Base-by-base conservation (phyloP, 1,140 invertebrate species). In the Antheraea mylitta region DNA sequence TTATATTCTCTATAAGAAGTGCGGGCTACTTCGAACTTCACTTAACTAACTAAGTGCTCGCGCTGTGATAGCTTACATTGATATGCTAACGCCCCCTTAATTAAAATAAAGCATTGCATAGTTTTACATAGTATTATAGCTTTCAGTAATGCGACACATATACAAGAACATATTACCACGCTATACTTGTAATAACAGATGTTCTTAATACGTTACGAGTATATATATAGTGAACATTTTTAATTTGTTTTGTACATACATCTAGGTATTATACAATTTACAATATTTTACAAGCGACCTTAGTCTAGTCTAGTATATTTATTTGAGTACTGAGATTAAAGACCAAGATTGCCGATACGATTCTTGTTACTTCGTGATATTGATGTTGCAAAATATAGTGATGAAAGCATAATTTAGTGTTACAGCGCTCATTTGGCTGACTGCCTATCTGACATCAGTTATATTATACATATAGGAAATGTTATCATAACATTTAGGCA, bases 111-210 rank as follows among this genome's bases (percentile, higher is more conserved):
- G 19, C 4, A 61, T 22, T 61, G 11, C 22, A 42, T 42, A 42
- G 38, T n/a, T 6, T 22, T 64, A 42, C 61, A 66, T 62, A 42
- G 58, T 65, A 53, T n/a, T n/a, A n/a, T 63, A 66, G 66, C 69
- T 53, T 60, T 18, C 45, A 37, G 16, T 5, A 53, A 65, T 70
- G 63, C n/a, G 36, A 60, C 18, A 65, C 64, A 18, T 61, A 18
- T 67, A 59, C 68, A 18, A 36, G 64, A 71, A 66, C 70, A 72
- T 73, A 80, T 80, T 78, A 78, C 74, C 67, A 30, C 69, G 48
- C 66, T 68, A 67, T 59, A 71, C 45, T 64, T 68, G 73, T 72
- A 77, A 78, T 79, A 79, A 81, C 77, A 81, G 79, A 77, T 81
- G 79, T 77, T 77, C 77, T 79, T 79, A 78, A 80, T 80, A 74